These are phyloP conservation scores for Agrochola litura DNA, from an alignment of 2,888 invertebrate genomes.

Conservation along the genomic window DNA sequence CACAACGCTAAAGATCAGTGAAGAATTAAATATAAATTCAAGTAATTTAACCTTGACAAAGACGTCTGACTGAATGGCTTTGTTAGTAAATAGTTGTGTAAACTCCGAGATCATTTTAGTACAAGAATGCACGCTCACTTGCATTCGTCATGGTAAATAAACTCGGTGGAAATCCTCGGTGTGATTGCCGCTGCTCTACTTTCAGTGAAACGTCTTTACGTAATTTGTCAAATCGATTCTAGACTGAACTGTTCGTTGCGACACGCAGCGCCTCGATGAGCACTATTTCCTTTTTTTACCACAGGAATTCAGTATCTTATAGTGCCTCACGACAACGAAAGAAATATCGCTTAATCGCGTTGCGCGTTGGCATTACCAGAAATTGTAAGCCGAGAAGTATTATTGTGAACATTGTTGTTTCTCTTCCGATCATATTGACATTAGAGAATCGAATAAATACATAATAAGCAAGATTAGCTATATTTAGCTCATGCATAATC, in stretches of 20 bases:
- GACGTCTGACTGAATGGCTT: slow-evolving; percentile 58
- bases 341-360: slow-evolving; percentile 37
- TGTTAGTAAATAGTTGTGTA: slow-evolving; percentile 67
- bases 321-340: slow-evolving; percentile 21
- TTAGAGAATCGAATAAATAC: slow-evolving; percentile 47
- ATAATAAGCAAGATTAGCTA: slow-evolving; percentile 16
- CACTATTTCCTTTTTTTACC: slow-evolving; percentile 51
- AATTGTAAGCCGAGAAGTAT: slow-evolving; percentile 37
- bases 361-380: slow-evolving; percentile 32
- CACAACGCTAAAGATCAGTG: slow-evolving; percentile 21
- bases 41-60: slow-evolving; percentile 62
- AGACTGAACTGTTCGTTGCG: slow-evolving; percentile 63
- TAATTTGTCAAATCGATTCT: slow-evolving; percentile 77
- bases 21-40: slow-evolving; percentile 9
- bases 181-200: slow-evolving; percentile 74
- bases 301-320: slow-evolving; percentile 36
- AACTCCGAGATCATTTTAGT: slow-evolving; percentile 59
- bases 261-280: slow-evolving; percentile 56
- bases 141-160: slow-evolving; percentile 75
- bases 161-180: slow-evolving; percentile 70
- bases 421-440: slow-evolving; percentile 31
- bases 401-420: slow-evolving; percentile 39
- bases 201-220: slow-evolving; percentile 74
- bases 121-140: slow-evolving; percentile 68
- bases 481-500: slow-evolving; percentile 22